phyloP scores from a whole-genome alignment of 2,113 vertebrate species.

The Danio rerio region DNA sequence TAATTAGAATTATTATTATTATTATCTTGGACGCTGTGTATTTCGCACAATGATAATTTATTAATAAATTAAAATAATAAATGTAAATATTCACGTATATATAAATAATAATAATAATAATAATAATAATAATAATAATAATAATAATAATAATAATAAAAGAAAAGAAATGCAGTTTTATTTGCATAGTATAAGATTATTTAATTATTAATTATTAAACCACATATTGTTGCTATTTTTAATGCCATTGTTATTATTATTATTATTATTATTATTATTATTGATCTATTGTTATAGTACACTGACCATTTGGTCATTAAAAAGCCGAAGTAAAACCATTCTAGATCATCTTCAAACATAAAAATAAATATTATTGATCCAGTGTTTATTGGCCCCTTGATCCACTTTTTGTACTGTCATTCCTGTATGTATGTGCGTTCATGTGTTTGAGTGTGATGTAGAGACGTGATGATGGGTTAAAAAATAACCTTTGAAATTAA shows the following conservation, averaged over 20 bases:
- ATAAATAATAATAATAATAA: neutral
- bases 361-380: neutral
- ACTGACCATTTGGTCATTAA: too few relatives aligned
- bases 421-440: slow-evolving; percentile 23
- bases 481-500: slow-evolving; percentile 51
- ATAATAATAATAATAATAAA: neutral
- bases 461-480: slow-evolving; percentile 28
- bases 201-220: neutral
- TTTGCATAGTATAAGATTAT: neutral
- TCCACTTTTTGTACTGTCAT: neutral
- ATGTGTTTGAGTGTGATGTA: slow-evolving; percentile 23
- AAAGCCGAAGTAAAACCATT: too few relatives aligned
- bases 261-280: too few relatives aligned
- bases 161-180: neutral
- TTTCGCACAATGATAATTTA: neutral
- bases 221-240: too few relatives aligned
- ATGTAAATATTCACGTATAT: too few relatives aligned
- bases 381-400: neutral
- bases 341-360: neutral
- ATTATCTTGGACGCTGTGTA: neutral
- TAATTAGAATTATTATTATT: neutral
- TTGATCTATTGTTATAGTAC: too few relatives aligned
- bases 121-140: neutral
- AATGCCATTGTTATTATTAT: too few relatives aligned
- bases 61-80: neutral